phyloP scores from a whole-genome alignment of 1,140 invertebrate genomes.

The Trinorchestia longiramus region DNA sequence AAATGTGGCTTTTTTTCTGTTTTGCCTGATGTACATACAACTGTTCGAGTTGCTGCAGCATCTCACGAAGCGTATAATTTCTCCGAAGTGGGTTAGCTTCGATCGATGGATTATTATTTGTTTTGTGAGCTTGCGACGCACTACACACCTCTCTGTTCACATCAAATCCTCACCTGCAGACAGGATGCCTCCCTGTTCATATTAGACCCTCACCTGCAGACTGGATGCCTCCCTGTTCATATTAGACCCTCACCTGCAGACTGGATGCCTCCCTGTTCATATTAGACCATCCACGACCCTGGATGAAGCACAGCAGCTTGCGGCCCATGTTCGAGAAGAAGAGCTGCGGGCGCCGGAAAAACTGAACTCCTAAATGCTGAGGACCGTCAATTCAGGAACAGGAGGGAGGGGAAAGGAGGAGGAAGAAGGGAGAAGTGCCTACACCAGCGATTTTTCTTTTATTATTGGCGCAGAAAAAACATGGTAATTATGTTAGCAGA shows the following conservation, averaged over 20 bases:
- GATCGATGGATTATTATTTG: no score
- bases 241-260: slow-evolving; percentile 41
- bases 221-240: slow-evolving; percentile 24
- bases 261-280: slow-evolving; percentile 37
- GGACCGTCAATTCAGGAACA: not conserved
- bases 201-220: not conserved
- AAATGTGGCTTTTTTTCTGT: no score
- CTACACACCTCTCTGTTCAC: slow-evolving; percentile 3
- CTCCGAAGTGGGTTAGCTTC: no score
- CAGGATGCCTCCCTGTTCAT: slow-evolving; percentile 16
- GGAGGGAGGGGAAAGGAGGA: no score
- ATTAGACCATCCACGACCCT: slow-evolving; percentile 26
- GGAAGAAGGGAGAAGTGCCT: no score
- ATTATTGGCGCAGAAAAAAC: no score
- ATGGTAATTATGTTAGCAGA: no score
- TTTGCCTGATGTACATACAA: no score
- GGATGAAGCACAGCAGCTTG: slow-evolving; percentile 42
- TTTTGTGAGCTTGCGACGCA: no score
- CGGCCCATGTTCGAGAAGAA: slow-evolving; percentile 45
- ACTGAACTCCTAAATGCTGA: slow-evolving; percentile 48
- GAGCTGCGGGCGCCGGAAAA: slow-evolving; percentile 26
- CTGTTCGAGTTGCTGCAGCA: no score
- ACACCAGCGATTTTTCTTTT: no score
- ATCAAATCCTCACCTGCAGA: slow-evolving; percentile 12
- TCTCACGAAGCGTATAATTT: no score